Percentiles rank a stretch among this genome's conserved stretches.
These are phyloP conservation scores for Pipistrellus pipistrellus DNA, from an alignment of 2,797 vertebrate species.

Conservation along the genomic window DNA sequence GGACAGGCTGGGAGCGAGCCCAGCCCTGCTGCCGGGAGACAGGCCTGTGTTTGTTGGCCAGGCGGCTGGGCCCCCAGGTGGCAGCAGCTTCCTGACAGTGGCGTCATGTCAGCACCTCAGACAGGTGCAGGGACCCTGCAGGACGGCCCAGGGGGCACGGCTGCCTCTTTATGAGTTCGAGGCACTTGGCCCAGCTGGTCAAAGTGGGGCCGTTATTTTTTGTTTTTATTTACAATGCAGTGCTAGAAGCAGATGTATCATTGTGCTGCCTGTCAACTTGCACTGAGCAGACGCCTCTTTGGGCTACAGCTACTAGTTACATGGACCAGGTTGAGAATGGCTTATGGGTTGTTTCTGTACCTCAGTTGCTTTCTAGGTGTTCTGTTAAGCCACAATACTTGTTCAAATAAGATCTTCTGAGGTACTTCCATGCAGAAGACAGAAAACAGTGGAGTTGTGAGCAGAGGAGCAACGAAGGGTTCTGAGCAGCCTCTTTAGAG, in stretches of 20 bases:
- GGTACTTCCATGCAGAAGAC: neutral
- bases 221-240: neutral
- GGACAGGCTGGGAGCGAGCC: neutral
- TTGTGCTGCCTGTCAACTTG: neutral
- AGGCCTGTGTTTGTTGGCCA: neutral
- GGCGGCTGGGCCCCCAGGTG: neutral
- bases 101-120: neutral
- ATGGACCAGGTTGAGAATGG: neutral
- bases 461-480: neutral
- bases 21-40: neutral
- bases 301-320: neutral
- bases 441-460: neutral
- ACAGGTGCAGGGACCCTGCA: rapidly evolving
- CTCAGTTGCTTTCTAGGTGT: neutral
- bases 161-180: neutral
- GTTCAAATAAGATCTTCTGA: rapidly evolving
- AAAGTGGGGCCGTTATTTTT: neutral
- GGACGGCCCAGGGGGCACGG: neutral
- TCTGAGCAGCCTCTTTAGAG: neutral
- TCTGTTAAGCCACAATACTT: neutral
- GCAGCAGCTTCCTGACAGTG: neutral
- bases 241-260: neutral
- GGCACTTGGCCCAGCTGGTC: neutral
- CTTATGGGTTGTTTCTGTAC: neutral
- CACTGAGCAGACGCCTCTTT: neutral